Conservation (phyloP, 1,140 invertebrate genomes). For the Sitobion miscanthi region DNA sequence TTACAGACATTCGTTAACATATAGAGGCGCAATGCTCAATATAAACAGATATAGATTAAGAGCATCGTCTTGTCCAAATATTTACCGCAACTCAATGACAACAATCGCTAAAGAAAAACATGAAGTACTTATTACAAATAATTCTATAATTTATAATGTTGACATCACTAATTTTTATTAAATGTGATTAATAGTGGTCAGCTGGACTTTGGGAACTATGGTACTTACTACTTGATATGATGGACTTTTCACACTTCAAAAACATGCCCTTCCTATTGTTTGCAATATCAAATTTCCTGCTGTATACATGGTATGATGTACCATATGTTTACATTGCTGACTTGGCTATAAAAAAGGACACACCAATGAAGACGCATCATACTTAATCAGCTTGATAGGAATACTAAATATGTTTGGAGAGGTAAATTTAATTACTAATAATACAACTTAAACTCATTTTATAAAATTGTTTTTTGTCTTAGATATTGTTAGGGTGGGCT, state of each 20-base stretch:
- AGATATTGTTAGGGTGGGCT: conserved; percentile 85
- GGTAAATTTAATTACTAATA: conserved; percentile 66
- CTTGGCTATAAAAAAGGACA: conserved; percentile 67
- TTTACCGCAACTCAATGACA: conserved; percentile 88
- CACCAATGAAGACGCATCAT: conserved; percentile 74
- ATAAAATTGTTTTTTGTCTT: conserved; percentile 58
- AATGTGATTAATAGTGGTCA: conserved; percentile 67
- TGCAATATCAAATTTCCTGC: conserved; percentile 80
- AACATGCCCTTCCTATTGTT: conserved; percentile 70
- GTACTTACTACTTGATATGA: conserved; percentile 75
- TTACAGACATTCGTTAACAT: conserved; percentile 77
- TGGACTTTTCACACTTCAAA: conserved; percentile 71
- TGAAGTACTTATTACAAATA: conserved; percentile 65
- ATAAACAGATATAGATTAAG: conserved; percentile 80
- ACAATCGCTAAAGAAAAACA: conserved; percentile 79
- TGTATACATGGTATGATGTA: conserved; percentile 90
- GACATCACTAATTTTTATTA: background rate
- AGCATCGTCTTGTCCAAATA: conserved; percentile 88
- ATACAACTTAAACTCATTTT: background rate
- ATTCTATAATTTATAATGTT: conserved; percentile 43
- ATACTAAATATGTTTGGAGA: conserved; percentile 89
- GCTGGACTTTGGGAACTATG: conserved; percentile 73
- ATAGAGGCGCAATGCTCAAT: conserved; percentile 82
- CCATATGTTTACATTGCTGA: conserved; percentile 89
- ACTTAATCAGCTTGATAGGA: conserved; percentile 81